Percentiles rank a stretch among this genome's conserved stretches.
Evolutionary conservation across 2,888 invertebrate species (phyloP).

Genomic region (Torymus tubicola): DNA sequence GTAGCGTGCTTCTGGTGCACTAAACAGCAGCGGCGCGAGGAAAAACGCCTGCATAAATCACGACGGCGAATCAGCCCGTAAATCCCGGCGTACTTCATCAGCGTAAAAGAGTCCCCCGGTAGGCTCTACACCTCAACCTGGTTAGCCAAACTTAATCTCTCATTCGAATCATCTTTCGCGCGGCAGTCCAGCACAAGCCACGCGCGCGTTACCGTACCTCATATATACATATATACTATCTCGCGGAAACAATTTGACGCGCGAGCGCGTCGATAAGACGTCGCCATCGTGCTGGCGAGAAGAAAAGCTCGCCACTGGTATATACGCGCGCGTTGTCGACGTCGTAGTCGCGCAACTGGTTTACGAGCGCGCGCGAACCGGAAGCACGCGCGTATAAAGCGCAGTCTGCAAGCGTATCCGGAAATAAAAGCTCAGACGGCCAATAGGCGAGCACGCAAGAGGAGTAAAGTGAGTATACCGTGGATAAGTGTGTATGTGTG

Average conservation of each 20-base stretch:
- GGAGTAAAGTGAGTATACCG: too few species aligned
- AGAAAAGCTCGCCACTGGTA: too few species aligned
- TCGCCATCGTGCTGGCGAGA: too few species aligned
- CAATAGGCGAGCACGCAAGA: background rate
- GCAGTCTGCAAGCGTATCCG: background rate
- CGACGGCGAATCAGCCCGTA: constrained; percentile 37
- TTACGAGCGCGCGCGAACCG: constrained; percentile 14
- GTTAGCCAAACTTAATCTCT: constrained; percentile 49
- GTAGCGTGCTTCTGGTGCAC: background rate
- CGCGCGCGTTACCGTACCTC: too few species aligned
- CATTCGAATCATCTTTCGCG: constrained; percentile 44
- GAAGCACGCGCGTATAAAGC: background rate
- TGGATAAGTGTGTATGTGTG: too few species aligned
- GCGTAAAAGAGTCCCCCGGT: constrained; percentile 36
- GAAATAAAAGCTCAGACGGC: constrained; percentile 1
- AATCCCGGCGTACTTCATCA: constrained; percentile 49
- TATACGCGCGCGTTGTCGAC: background rate
- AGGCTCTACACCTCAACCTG: background rate
- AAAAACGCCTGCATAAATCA: constrained; percentile 44
- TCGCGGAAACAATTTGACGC: constrained; percentile 54
- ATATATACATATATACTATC: constrained; percentile 5
- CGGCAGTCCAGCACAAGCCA: too few species aligned
- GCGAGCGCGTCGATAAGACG: constrained; percentile 43
- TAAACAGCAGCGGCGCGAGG: constrained; percentile 6
- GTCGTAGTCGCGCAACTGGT: constrained; percentile 7